Base-by-base conservation (phyloP, 2,888 invertebrate genomes). In the Apotomis turbidana region DNA sequence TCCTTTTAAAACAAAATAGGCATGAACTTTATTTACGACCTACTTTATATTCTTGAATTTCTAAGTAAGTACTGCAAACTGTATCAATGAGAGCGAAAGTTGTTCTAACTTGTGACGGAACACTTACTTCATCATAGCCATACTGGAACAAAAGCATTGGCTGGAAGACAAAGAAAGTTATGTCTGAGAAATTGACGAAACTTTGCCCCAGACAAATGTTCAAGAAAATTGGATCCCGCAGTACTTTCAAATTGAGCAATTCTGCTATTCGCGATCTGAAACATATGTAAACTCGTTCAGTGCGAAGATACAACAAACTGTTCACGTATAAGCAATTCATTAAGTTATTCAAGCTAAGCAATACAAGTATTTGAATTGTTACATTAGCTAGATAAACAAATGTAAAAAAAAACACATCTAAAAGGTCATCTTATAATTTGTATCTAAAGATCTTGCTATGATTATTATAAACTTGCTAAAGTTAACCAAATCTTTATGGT, bases 181-280 rank as follows among this genome's bases (percentile, higher is more conserved):
- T 87, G 82, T 96, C 96, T 3, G 95, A 94, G 68, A 94, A 94
- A 77, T 94, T 94, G 2, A 94, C 93, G 70, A 96, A 94, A 77
- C 95, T 94, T 76, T 95, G 92, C 8, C 96, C 96, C 5, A 92
- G 63, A 75, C 90, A 91, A 75, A 95, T 94, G 78, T 95, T 96
- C 46, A 95, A 88, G 75, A 91, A 95, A 6, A 91, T 84, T 1
- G 87, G 83, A 80, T 95, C 94, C 75, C 90, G 94, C 55, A 95
- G 83, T 12, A 94, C 83, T 61, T 87, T 90, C 13, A 95, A 79
- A 76, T 94, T 93, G 59, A 95, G 81, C 51, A 90, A 81, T 61
- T 91, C 87, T 27, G 85, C 78, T 1, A 94, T 63, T 61, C 81
- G 77, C 3, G 73, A 66, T 64, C 90, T 90, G 81, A 57, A 86